Conservation (phyloP, 2,797 vertebrate species). For the Thalassophryne amazonica region DNA sequence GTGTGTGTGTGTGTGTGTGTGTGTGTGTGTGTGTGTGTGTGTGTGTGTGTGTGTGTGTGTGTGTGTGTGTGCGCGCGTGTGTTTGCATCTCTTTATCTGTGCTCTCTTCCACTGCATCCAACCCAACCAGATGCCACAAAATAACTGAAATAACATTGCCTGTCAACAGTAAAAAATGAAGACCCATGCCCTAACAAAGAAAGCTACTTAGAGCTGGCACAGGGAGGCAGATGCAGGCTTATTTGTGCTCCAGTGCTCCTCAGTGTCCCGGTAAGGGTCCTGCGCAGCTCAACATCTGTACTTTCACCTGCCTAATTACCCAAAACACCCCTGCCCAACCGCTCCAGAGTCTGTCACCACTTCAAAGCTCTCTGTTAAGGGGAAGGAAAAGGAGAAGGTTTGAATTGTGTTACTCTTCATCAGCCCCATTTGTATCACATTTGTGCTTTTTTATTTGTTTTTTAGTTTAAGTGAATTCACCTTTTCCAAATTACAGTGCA, state of each 20-base stretch:
- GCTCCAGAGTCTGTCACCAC: constrained; percentile 80
- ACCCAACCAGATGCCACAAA: constrained; percentile 95
- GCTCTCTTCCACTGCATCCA: constrained; percentile 47
- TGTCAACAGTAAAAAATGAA: constrained; percentile 99
- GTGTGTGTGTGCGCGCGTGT: background rate
- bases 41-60: constrained; percentile 7
- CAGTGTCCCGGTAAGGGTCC: constrained; percentile 80
- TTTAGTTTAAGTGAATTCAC: background rate
- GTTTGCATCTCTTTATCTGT: constrained; percentile 16
- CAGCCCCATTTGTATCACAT: constrained; percentile 3
- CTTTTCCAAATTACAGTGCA: no score
- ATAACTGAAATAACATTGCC: constrained; percentile 92
- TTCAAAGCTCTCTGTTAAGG: constrained; percentile 55
- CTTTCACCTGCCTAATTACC: constrained; percentile 86
- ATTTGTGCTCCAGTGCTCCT: constrained; percentile 78
- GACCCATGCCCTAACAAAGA: constrained; percentile 91
- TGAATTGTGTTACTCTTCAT: constrained; percentile 15
- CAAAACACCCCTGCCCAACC: constrained; percentile 77
- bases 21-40: constrained; percentile 3
- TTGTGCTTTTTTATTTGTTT: background rate
- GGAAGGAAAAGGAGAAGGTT: constrained; percentile 31
- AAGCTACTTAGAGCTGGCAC: constrained; percentile 87
- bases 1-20: constrained; percentile 17
- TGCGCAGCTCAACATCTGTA: constrained; percentile 88
- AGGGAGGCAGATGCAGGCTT: constrained; percentile 91